phyloP scores from a whole-genome alignment of 1,140 invertebrate species.

The Coboldia fuscipes region DNA sequence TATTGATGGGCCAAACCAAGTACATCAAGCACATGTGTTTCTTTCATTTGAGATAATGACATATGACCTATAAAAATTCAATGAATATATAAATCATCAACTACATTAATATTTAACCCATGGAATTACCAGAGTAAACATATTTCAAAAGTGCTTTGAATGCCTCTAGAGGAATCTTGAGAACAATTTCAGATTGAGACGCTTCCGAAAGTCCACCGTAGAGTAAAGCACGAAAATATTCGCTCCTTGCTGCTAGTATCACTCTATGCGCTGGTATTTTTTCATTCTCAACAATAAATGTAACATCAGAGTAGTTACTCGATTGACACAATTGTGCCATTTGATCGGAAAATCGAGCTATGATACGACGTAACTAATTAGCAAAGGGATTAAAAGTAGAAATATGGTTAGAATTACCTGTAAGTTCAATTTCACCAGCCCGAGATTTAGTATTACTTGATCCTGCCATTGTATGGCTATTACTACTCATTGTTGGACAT shows the following conservation, averaged over 20 bases:
- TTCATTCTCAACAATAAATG: slow-evolving; percentile 65
- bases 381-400: not conserved
- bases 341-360: slow-evolving; percentile 15
- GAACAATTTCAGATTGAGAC: slow-evolving; percentile 56
- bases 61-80: slow-evolving; percentile 51
- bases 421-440: slow-evolving; percentile 32
- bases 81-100: too few relatives aligned
- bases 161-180: slow-evolving; percentile 67
- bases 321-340: slow-evolving; percentile 63
- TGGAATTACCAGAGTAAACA: slow-evolving; percentile 87
- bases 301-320: slow-evolving; percentile 80
- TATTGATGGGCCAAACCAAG: slow-evolving; percentile 84
- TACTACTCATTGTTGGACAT: slow-evolving; percentile 29
- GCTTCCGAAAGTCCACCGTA: slow-evolving; percentile 85
- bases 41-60: slow-evolving; percentile 59
- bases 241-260: slow-evolving; percentile 66
- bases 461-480: slow-evolving; percentile 25
- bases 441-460: slow-evolving; percentile 17
- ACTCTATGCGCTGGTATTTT: slow-evolving; percentile 73
- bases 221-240: slow-evolving; percentile 81
- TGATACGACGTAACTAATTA: slow-evolving; percentile 4
- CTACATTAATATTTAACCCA: too few relatives aligned
- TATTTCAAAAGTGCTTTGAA: slow-evolving; percentile 85
- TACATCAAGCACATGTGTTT: slow-evolving; percentile 71
- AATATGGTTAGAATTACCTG: slow-evolving; percentile 14